A percentile compares a stretch with the other conserved stretches of the same genome.
Conservation (phyloP, 2,888 invertebrate genomes). For the Orthosia incerta region DNA sequence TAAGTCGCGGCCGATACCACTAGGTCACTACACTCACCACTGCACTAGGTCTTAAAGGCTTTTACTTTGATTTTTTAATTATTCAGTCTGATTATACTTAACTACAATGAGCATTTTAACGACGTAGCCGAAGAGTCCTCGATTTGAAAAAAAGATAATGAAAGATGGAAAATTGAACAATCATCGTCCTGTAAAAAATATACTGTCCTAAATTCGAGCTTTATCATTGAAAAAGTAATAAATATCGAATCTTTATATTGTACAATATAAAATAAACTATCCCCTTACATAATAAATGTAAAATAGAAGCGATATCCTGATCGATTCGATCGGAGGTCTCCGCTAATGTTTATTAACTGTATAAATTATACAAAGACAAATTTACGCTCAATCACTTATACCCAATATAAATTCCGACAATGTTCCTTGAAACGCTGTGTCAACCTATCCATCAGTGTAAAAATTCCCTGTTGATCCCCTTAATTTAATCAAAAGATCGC, state of each 20-base stretch:
- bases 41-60: too few species aligned
- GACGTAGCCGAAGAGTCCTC: neutral
- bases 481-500: conserved; percentile 91
- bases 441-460: conserved; percentile 90
- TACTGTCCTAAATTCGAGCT: neutral
- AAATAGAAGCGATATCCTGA: conserved; percentile 66
- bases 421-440: conserved; percentile 88
- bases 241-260: too few species aligned
- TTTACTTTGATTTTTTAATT: neutral
- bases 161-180: neutral
- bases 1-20: too few species aligned
- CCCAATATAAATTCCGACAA: conserved; percentile 88
- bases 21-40: too few species aligned
- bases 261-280: conserved; percentile 40
- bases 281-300: conserved; percentile 34
- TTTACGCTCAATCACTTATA: conserved; percentile 88
- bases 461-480: conserved; percentile 89
- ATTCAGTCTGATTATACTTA: neutral
- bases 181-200: neutral
- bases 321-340: conserved; percentile 73
- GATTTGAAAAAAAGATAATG: neutral
- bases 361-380: conserved; percentile 84
- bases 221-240: neutral
- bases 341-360: conserved; percentile 85
- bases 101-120: neutral